Conservation (phyloP, 1,140 invertebrate genomes). For the Paraescarpia echinospica region DNA sequence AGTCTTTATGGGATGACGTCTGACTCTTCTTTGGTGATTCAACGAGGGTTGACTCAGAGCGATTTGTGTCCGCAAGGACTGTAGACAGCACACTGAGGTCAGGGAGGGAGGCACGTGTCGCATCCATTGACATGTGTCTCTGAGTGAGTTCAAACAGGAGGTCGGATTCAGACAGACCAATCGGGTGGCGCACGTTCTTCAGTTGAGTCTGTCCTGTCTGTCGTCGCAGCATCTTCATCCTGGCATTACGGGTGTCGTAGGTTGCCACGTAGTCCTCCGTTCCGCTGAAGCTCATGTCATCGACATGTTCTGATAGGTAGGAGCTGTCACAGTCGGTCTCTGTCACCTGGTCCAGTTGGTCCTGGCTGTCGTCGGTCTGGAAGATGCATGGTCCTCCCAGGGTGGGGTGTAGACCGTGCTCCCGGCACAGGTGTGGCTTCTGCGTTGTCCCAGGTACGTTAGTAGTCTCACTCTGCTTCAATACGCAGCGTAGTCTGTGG, state of each 20-base stretch:
- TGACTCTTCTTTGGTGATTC: background rate
- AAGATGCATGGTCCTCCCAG: constrained; percentile 19
- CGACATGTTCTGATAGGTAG: constrained; percentile 19
- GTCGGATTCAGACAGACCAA: constrained; percentile 20
- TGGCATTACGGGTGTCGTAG: constrained; percentile 2
- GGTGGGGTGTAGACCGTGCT: constrained; percentile 20
- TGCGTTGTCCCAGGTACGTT: background rate
- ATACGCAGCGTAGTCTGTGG: background rate
- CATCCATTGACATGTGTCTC: constrained; percentile 20
- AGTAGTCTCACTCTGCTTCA: background rate
- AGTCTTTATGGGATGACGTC: background rate
- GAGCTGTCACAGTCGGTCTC: constrained; percentile 26
- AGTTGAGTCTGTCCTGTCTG: constrained; percentile 18
- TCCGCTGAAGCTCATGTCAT: background rate
- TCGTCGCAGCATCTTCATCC: constrained; percentile 20
- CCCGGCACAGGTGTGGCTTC: constrained; percentile 20
- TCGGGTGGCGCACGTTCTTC: background rate
- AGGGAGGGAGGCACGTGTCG: constrained; percentile 13
- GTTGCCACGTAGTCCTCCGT: constrained; percentile 10
- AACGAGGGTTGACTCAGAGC: constrained; percentile 14
- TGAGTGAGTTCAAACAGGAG: background rate
- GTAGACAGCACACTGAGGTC: background rate
- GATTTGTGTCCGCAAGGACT: background rate
- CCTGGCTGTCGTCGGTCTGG: constrained; percentile 2
- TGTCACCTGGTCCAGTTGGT: background rate